Base-by-base conservation (phyloP, 1,140 invertebrate species). In the Micrasema longulum region DNA sequence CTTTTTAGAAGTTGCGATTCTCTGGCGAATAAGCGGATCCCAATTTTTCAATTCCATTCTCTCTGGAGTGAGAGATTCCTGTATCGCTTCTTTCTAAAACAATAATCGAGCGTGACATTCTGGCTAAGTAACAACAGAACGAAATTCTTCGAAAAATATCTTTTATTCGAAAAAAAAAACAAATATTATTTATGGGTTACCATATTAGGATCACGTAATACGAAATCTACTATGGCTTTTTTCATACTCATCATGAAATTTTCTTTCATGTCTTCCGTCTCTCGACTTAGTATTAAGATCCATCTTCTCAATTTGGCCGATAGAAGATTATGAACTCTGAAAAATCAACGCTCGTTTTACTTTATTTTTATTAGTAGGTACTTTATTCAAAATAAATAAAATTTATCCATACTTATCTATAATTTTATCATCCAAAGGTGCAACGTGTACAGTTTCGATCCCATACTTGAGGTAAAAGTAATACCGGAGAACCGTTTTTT, bases 381-480 rank as follows among this genome's bases (percentile, higher is more conserved):
- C 36, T 7, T 7, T 38, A 7, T 38, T 38, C 36, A 38, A 38
- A 38, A 41, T 41, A 5, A 11, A 1, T 41, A 41, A 41, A 41
- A 41, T 41, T n/a, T n/a, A n/a, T n/a, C n/a, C n/a, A 41, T 77
- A 89, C 89, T 83, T 85, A 35, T 86, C 79, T 43, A 88, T 81
- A 77, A 90, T 83, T 84, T 87, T 85, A 74, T 86, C 85, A 78
- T 88, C 87, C 80, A 97, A 88, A 1, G 94, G 90, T 16, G 93
- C 91, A 0, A 97, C 92, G 79, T 95, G 90, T 63, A 91, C 89
- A 38, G 94, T 95, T 78, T 96, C 94, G 35, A 97, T 91, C 0
- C 94, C 95, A 82, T 95, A 91, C 77, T 91, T 90, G 60, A 97
- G 90, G 77, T 96, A 97, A 82, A 95, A 95, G 79, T 96, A 94